Percentiles rank a stretch among this genome's conserved stretches.
These are phyloP conservation scores for Spilarctia lutea DNA, from an alignment of 2,888 invertebrate species.

Conservation along the genomic window DNA sequence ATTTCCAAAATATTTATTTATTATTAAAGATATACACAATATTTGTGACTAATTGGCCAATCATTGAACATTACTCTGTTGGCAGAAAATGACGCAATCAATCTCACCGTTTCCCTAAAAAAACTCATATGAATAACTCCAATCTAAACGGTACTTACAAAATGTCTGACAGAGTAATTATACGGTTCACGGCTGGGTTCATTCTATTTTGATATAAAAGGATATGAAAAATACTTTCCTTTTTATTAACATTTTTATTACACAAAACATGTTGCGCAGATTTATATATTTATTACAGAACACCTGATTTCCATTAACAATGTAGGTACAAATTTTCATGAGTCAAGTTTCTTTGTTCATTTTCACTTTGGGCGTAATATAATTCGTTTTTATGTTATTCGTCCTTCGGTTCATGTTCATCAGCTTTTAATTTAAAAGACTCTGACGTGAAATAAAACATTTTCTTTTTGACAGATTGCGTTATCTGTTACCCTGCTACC, in stretches of 20 bases:
- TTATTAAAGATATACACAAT: no score
- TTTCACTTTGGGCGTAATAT: not conserved
- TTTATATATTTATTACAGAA: not conserved
- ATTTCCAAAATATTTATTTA: no score
- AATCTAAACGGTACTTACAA: not conserved
- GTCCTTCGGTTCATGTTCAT: not conserved
- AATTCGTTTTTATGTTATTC: not conserved
- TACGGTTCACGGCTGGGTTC: not conserved
- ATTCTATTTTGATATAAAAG: constrained; percentile 3
- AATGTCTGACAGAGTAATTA: not conserved
- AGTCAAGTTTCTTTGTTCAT: not conserved
- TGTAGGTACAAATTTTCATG: not conserved
- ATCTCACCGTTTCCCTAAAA: not conserved
- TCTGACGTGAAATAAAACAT: not conserved
- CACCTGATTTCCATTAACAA: not conserved
- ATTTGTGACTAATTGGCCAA: no score
- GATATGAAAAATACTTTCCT: not conserved
- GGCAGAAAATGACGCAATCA: not conserved
- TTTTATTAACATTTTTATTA: not conserved
- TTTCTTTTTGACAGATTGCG: not conserved
- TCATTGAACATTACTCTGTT: no score
- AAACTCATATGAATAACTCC: not conserved
- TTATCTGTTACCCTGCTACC: not conserved
- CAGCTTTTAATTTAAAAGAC: not conserved
- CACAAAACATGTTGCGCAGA: not conserved